Evolutionary conservation across 2,797 vertebrate genomes (phyloP).

Genomic region (Peromyscus nudipes): DNA sequence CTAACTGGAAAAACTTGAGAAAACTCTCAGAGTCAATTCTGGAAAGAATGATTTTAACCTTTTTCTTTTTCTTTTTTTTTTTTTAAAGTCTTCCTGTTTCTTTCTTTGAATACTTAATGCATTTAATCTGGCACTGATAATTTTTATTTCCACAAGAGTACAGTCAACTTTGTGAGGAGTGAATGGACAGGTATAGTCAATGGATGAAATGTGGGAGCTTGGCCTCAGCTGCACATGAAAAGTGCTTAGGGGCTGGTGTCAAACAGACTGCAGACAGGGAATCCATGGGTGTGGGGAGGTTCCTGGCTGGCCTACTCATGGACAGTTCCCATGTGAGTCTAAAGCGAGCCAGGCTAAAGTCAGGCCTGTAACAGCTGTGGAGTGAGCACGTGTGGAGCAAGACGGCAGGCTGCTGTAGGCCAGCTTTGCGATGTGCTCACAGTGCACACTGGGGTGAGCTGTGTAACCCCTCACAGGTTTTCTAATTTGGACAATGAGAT

Average conservation of each 20-base stretch:
- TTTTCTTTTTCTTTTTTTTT: not conserved
- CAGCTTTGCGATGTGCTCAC: not conserved
- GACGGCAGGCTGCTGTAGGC: accelerated
- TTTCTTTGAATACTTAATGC: not conserved
- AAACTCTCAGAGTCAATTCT: constrained; percentile 20
- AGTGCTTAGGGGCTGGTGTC: not conserved
- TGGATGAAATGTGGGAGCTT: accelerated
- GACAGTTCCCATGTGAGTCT: not conserved
- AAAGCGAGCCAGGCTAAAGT: not conserved
- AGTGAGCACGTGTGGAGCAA: not conserved
- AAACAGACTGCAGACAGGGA: not conserved
- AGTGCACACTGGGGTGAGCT: not conserved
- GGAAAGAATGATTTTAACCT: constrained; percentile 2
- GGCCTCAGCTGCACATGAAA: accelerated
- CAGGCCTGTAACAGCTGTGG: not conserved
- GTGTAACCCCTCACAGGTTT: not conserved
- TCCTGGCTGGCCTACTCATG: accelerated
- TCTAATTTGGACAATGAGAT: not conserved
- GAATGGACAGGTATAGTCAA: not conserved
- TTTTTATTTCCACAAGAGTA: not conserved
- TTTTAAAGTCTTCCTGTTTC: not conserved
- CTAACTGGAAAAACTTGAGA: constrained; percentile 2
- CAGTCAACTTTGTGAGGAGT: not conserved
- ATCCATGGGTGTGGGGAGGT: not conserved
- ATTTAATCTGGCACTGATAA: not conserved